Conservation (phyloP, 1,140 invertebrate species). For the Zaprionus gabonicus region DNA sequence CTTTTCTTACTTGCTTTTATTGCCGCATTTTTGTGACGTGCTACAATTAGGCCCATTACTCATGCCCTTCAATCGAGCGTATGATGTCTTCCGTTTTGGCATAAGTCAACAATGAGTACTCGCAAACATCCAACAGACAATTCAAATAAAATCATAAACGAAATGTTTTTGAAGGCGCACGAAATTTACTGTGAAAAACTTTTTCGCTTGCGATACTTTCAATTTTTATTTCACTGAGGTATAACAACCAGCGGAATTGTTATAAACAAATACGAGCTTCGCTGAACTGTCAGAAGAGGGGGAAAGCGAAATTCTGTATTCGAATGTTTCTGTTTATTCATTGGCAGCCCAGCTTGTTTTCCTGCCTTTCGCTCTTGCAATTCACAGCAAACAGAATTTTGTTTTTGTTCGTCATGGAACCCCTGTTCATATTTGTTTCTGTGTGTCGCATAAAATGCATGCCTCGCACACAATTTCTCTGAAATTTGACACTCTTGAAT, state of each 20-base stretch:
- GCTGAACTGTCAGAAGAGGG: constrained; percentile 11
- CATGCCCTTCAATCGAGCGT: constrained; percentile 28
- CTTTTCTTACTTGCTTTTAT: not conserved
- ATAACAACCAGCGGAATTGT: constrained; percentile 14
- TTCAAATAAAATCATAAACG: not conserved
- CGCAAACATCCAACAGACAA: not conserved
- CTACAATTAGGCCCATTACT: constrained; percentile 25
- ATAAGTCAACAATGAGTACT: not conserved
- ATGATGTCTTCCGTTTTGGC: constrained; percentile 4
- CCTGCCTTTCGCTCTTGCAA: not conserved
- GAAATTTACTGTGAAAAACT: too few species aligned
- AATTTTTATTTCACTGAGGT: not conserved
- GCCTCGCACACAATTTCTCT: constrained; percentile 7
- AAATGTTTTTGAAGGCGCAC: not conserved
- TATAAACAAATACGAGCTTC: constrained; percentile 27
- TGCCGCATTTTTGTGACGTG: constrained; percentile 22
- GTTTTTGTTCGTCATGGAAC: not conserved
- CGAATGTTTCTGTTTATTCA: constrained; percentile 18
- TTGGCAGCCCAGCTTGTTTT: constrained; percentile 2
- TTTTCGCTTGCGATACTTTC: not conserved
- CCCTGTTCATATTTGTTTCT: constrained; percentile 7
- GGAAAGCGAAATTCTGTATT: constrained; percentile 12
- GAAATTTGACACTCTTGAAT: not conserved
- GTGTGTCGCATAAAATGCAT: constrained; percentile 21
- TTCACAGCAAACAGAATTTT: not conserved